phyloP scores from a whole-genome alignment of 2,797 vertebrate genomes.

The Falco novaeseelandiae region DNA sequence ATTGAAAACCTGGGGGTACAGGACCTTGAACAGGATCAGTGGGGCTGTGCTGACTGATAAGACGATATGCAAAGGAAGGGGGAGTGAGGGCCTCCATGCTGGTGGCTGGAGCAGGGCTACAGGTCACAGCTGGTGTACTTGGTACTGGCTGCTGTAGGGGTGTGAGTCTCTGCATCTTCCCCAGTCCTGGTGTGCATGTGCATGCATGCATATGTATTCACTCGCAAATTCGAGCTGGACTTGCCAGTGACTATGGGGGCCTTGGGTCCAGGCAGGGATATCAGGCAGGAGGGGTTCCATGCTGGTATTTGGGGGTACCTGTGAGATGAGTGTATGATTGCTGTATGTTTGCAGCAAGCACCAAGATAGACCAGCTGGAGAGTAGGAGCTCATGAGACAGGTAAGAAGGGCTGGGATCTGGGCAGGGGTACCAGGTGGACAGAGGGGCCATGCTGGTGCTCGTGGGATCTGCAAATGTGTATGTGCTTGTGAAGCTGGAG shows the following conservation, averaged over 20 bases:
- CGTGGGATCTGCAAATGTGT: background rate
- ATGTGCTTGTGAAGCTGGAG: background rate
- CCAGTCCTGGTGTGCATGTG: too few species aligned
- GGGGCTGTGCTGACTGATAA: background rate
- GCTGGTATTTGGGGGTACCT: background rate
- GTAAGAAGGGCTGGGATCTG: background rate
- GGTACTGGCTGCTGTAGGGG: background rate
- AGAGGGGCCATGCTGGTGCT: background rate
- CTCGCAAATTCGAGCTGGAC: background rate
- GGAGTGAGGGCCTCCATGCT: background rate
- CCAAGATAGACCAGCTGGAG: background rate
- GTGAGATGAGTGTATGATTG: background rate
- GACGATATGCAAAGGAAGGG: background rate
- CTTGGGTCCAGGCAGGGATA: background rate
- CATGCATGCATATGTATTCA: rapidly evolving
- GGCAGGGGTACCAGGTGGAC: too few species aligned
- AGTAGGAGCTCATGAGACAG: too few species aligned
- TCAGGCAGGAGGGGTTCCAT: rapidly evolving
- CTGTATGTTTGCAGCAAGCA: background rate
- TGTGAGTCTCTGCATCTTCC: background rate
- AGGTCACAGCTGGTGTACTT: background rate
- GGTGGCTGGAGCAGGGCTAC: background rate
- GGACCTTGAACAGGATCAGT: rapidly evolving
- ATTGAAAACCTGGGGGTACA: background rate
- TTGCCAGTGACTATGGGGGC: rapidly evolving